Conservation (phyloP, 2,888 invertebrate genomes). For the Polietes domitor region DNA sequence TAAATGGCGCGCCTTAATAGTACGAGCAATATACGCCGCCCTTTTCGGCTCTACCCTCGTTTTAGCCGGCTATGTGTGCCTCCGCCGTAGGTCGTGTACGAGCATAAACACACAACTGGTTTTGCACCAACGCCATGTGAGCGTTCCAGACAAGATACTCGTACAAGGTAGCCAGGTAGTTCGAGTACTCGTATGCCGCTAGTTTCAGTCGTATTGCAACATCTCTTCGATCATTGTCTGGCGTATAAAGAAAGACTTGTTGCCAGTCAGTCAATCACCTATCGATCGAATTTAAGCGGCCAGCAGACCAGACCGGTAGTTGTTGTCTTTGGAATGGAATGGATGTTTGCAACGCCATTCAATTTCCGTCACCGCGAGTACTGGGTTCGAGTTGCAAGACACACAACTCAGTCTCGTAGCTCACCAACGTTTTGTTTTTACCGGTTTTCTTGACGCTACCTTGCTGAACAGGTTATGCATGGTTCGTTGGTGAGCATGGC, state of each 20-base stretch:
- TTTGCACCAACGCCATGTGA: slow-evolving; percentile 40
- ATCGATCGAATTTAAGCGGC: slow-evolving; percentile 20
- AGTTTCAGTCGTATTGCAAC: slow-evolving; percentile 50
- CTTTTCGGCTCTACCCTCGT: too few relatives aligned
- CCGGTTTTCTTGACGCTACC: neutral
- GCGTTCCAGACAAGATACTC: slow-evolving; percentile 51
- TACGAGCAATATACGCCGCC: too few relatives aligned
- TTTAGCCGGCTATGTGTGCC: too few relatives aligned
- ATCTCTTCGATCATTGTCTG: slow-evolving; percentile 48
- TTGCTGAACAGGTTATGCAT: neutral
- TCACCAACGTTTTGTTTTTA: neutral
- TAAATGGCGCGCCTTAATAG: too few relatives aligned
- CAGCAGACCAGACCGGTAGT: neutral
- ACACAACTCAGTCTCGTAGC: too few relatives aligned
- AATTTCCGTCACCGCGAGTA: neutral
- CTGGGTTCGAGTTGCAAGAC: neutral
- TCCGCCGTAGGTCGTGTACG: too few relatives aligned
- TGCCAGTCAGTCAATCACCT: slow-evolving; percentile 37
- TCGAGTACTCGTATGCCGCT: slow-evolving; percentile 31
- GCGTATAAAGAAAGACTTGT: neutral
- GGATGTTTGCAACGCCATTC: neutral
- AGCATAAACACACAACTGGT: neutral
- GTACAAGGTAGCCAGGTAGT: slow-evolving; percentile 60
- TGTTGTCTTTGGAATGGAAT: neutral
- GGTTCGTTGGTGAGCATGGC: neutral